A percentile compares a stretch with the other conserved stretches of the same genome.
phyloP scores from a whole-genome alignment of 2,888 invertebrate species.

The Drosophila tripunctata region DNA sequence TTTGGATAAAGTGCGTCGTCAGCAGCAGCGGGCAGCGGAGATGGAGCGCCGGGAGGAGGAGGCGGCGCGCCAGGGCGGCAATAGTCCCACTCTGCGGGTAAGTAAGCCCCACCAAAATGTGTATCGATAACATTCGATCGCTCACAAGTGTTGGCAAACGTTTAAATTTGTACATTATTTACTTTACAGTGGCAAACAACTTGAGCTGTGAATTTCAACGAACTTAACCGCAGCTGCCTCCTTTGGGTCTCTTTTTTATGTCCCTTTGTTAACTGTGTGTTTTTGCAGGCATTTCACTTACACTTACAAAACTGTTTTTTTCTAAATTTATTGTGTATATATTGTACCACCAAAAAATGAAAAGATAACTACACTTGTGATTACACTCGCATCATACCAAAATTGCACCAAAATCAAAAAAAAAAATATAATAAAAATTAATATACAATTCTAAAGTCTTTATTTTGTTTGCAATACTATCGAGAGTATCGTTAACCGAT shows the following conservation, averaged over 20 bases:
- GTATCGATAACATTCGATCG: too few relatives aligned
- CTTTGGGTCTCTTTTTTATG: background rate
- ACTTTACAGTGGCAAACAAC: slow-evolving; percentile 81
- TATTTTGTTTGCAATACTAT: too few relatives aligned
- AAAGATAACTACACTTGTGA: slow-evolving; percentile 29
- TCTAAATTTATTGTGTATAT: slow-evolving; percentile 34
- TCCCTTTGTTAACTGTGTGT: slow-evolving; percentile 13
- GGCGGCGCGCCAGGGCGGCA: slow-evolving; percentile 74
- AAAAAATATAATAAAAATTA: slow-evolving; percentile 1
- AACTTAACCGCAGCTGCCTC: slow-evolving; percentile 33
- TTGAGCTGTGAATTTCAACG: slow-evolving; percentile 39
- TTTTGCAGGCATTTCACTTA: slow-evolving; percentile 35
- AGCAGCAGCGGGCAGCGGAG: slow-evolving; percentile 86
- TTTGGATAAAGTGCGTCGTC: slow-evolving; percentile 86
- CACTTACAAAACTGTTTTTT: slow-evolving; percentile 15
- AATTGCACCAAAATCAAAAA: slow-evolving; percentile 18
- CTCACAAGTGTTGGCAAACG: too few relatives aligned
- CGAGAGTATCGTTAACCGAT: too few relatives aligned
- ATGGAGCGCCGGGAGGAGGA: slow-evolving; percentile 86
- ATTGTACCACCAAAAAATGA: slow-evolving; percentile 12
- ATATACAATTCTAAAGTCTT: background rate
- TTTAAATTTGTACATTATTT: background rate
- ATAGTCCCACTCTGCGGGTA: slow-evolving; percentile 45
- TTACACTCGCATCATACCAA: slow-evolving; percentile 21
- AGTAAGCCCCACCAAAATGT: too few relatives aligned